phyloP scores from a whole-genome alignment of 2,113 vertebrate species.

The Myodes glareolus region DNA sequence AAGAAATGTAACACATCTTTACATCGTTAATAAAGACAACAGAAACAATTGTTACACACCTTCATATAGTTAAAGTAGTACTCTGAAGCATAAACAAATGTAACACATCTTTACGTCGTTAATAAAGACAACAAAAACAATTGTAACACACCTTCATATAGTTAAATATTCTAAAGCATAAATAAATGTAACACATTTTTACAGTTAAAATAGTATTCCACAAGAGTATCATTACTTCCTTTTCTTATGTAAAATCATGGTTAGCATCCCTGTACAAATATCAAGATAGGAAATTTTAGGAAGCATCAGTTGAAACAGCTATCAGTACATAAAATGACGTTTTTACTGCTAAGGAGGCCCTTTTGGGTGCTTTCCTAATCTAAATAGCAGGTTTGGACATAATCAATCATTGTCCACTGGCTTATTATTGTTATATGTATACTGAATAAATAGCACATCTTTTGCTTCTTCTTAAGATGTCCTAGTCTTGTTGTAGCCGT shows the following conservation, averaged over 20 bases:
- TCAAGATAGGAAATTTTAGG: conserved; percentile 21
- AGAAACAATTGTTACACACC: too few species aligned
- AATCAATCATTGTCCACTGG: background rate
- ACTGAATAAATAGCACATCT: background rate
- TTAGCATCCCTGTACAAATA: conserved; percentile 6
- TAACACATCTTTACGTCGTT: background rate
- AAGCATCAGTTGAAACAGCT: background rate
- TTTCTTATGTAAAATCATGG: conserved; percentile 34
- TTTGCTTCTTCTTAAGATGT: background rate
- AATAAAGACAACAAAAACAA: too few species aligned
- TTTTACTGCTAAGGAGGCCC: background rate
- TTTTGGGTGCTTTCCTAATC: background rate
- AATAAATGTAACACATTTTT: background rate
- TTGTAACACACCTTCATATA: too few species aligned
- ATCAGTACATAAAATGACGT: background rate
- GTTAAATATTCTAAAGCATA: too few species aligned
- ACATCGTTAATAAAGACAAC: background rate
- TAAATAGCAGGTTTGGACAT: background rate
- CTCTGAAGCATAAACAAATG: background rate
- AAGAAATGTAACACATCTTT: background rate
- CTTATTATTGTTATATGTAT: background rate
- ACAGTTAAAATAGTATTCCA: background rate
- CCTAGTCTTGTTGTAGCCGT: background rate
- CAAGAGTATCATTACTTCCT: background rate
- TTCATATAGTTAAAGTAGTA: too few species aligned